Evolutionary conservation across 2,888 invertebrate species (phyloP).

Genomic region (Notodonta ziczac): DNA sequence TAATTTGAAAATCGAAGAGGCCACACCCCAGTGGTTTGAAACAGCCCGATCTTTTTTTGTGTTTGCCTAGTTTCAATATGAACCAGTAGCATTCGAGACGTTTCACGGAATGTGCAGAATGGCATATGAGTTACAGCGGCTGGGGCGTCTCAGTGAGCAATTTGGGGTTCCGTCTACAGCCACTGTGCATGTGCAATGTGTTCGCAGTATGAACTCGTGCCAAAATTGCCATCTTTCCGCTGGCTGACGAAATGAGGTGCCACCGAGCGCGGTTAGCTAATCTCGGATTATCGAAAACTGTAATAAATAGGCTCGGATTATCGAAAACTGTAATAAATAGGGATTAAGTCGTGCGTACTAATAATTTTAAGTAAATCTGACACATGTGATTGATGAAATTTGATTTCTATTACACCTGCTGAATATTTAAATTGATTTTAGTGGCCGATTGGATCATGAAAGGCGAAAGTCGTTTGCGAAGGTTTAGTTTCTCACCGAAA

Average conservation of each 20-base stretch:
- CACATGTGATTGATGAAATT: conserved; percentile 3
- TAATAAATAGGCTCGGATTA: conserved; percentile 42
- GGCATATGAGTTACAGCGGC: conserved; percentile 69
- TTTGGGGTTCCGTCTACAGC: conserved; percentile 71
- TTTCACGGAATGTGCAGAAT: conserved; percentile 57
- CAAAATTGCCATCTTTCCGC: conserved; percentile 77
- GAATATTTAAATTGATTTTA: conserved; percentile 6
- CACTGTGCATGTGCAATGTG: conserved; percentile 54
- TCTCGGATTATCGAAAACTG: conserved; percentile 46
- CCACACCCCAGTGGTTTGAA: not conserved
- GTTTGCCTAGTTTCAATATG: conserved; percentile 22
- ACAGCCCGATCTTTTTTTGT: conserved; percentile 1
- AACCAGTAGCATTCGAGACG: conserved; percentile 51
- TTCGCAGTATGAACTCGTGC: conserved; percentile 62
- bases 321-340: conserved; percentile 22
- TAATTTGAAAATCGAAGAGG: not conserved
- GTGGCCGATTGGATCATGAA: not conserved
- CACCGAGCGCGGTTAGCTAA: conserved; percentile 42
- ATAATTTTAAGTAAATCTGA: conserved; percentile 4
- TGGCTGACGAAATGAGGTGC: conserved; percentile 44
- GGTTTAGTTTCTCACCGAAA: not conserved
- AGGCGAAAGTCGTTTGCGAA: conserved; percentile 3
- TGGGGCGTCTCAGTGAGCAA: conserved; percentile 71
- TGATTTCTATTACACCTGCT: conserved; percentile 1
- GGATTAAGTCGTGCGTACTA: conserved; percentile 9